Evolutionary conservation across 2,797 vertebrate species (phyloP).

Genomic region (Nyctalus aviator): DNA sequence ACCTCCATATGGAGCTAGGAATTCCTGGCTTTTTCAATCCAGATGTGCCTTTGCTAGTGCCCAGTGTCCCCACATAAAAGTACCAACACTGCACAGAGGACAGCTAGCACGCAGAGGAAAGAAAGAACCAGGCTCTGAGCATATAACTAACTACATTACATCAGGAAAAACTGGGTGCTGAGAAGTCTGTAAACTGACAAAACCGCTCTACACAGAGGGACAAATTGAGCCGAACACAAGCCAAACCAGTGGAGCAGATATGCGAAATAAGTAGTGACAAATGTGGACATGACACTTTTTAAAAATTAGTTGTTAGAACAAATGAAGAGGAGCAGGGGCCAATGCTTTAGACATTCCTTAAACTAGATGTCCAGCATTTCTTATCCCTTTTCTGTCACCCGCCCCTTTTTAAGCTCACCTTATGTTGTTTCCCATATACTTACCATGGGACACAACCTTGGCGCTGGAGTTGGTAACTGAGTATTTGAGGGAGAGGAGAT

Average conservation of each 20-base stretch:
- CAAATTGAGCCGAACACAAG: not conserved
- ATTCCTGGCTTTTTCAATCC: not conserved
- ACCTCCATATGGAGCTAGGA: not conserved
- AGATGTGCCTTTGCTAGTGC: not conserved
- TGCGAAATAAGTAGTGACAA: not conserved
- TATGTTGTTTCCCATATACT: not conserved
- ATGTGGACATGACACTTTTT: not conserved
- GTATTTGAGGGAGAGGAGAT: not conserved
- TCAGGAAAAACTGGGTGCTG: not conserved
- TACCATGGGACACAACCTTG: not conserved
- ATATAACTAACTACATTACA: not conserved
- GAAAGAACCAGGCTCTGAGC: not conserved
- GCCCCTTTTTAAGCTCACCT: not conserved
- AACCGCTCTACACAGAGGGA: not conserved
- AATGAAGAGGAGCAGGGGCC: not conserved
- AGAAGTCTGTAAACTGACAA: not conserved
- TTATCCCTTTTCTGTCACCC: not conserved
- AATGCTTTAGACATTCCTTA: not conserved
- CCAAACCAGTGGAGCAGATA: not conserved
- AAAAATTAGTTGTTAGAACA: not conserved
- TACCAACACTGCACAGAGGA: not conserved
- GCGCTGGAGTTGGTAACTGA: not conserved
- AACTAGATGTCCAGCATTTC: not conserved
- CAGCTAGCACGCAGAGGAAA: not conserved
- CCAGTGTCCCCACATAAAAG: not conserved